Conservation (phyloP, 2,797 vertebrate species). For the Craterocephalus amniculus region DNA sequence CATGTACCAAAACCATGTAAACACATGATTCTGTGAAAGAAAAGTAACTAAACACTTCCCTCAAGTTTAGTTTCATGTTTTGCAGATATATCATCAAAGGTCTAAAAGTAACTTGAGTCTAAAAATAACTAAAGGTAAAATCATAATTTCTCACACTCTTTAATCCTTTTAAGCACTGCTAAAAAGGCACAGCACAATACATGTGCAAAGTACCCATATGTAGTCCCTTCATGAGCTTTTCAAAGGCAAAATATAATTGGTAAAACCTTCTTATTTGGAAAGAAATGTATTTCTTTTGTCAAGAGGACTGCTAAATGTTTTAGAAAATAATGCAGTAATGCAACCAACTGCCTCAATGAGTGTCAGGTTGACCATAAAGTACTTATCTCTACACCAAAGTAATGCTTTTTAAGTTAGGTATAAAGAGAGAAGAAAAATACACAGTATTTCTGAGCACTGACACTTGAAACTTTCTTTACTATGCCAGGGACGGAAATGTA, state of each 20-base stretch:
- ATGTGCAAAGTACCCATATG: neutral
- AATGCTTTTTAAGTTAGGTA: constrained; percentile 5
- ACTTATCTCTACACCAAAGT: neutral
- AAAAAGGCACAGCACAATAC: too few species aligned
- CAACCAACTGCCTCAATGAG: constrained; percentile 3
- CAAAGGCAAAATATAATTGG: too few species aligned
- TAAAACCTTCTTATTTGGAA: neutral
- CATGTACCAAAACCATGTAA: constrained; percentile 65
- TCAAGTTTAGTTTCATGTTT: neutral
- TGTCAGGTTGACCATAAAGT: neutral
- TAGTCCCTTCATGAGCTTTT: neutral
- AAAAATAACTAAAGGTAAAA: too few species aligned
- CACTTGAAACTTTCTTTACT: constrained; percentile 53
- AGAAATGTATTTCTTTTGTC: neutral
- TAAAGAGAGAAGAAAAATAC: constrained; percentile 37
- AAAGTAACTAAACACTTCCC: too few species aligned
- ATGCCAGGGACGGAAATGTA: constrained; percentile 67
- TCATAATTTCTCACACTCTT: neutral
- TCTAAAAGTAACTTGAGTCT: too few species aligned
- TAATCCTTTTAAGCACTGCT: neutral
- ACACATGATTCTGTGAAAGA: constrained; percentile 42
- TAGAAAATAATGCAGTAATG: neutral
- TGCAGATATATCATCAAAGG: too few species aligned
- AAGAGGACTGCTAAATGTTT: neutral
- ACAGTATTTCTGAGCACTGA: constrained; percentile 62